phyloP scores from a whole-genome alignment of 2,113 vertebrate species.

The Sitta europaea region DNA sequence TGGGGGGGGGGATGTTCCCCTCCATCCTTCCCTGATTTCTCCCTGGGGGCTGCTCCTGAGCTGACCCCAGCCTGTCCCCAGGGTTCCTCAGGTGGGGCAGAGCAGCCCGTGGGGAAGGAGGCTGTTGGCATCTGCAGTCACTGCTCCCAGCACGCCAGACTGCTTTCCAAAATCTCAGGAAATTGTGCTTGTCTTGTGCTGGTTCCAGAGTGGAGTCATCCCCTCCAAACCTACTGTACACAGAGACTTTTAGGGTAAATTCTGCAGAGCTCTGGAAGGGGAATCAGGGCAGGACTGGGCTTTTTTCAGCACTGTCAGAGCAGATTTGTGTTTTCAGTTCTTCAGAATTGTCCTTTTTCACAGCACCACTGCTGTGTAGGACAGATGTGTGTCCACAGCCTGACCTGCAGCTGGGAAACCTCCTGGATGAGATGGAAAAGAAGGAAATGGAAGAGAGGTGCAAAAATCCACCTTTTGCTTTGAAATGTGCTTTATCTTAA shows the following conservation, averaged over 20 bases:
- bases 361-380: too few relatives aligned
- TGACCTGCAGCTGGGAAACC: neutral
- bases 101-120: neutral
- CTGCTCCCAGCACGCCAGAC: neutral
- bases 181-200: neutral
- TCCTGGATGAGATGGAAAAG: neutral
- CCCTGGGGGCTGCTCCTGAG: rapidly evolving
- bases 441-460: neutral
- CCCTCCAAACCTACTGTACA: neutral
- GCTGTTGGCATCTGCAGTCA: neutral
- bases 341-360: neutral
- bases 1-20: rapidly evolving
- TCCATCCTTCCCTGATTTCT: neutral
- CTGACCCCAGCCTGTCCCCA: neutral
- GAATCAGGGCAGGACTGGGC: neutral
- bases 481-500: neutral
- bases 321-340: neutral
- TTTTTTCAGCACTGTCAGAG: neutral
- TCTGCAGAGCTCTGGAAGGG: neutral
- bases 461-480: neutral
- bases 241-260: neutral
- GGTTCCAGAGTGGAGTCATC: neutral
- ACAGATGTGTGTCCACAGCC: neutral
- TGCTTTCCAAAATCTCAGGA: neutral
- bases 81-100: neutral